Evolutionary conservation across 2,113 vertebrate species (phyloP).

Genomic region (Ophiodon elongatus): DNA sequence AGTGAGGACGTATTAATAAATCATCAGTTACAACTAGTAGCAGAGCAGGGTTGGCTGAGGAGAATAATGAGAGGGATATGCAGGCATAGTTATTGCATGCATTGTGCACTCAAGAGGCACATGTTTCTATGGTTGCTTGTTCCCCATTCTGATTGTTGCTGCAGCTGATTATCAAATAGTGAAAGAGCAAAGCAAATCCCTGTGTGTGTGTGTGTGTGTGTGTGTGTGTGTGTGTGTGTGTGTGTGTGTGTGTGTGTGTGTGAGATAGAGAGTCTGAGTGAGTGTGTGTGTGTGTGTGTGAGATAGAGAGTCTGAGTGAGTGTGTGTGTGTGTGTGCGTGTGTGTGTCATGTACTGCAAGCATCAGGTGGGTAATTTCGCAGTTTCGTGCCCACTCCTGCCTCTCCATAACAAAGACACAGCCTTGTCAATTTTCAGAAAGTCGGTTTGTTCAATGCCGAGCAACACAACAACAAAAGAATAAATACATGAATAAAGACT

Average conservation of each 20-base stretch:
- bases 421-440: constrained; percentile 37
- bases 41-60: constrained; percentile 33
- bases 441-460: constrained; percentile 13
- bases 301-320: too few species aligned
- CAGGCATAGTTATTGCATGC: constrained; percentile 26
- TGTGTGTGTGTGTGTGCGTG: background rate
- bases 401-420: constrained; percentile 44
- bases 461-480: constrained; percentile 12
- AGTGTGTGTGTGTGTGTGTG: background rate
- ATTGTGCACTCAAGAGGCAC: background rate
- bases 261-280: too few species aligned
- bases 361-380: constrained; percentile 61
- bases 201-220: constrained; percentile 12
- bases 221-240: constrained; percentile 4
- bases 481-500: background rate
- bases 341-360: background rate
- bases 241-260: background rate
- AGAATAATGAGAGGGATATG: constrained; percentile 39
- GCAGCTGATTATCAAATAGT: constrained; percentile 56
- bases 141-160: constrained; percentile 33
- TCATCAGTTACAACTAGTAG: constrained; percentile 43
- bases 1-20: constrained; percentile 53
- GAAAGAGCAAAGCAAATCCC: constrained; percentile 35
- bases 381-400: constrained; percentile 9
- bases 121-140: constrained; percentile 25